phyloP scores from a whole-genome alignment of 2,888 invertebrate species.

The Notodonta ziczac region DNA sequence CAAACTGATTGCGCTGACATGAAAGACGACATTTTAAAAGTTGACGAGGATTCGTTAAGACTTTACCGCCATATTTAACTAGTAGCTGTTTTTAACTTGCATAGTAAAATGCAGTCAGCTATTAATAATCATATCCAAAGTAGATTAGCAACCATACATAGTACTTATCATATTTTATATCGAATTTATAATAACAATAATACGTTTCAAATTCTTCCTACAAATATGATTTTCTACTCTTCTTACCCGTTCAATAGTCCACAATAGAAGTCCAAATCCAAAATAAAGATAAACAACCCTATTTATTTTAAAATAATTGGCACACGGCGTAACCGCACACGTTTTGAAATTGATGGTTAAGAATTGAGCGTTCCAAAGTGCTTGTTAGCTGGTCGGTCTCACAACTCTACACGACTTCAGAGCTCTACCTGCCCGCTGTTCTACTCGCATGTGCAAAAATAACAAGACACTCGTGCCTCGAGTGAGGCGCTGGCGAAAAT shows the following conservation, averaged over 20 bases:
- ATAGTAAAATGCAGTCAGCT: neutral
- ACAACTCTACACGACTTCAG: slow-evolving; percentile 31
- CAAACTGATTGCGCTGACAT: neutral
- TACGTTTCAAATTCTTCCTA: no score
- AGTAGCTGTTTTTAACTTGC: neutral
- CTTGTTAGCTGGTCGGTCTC: slow-evolving; percentile 37
- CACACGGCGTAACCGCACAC: neutral
- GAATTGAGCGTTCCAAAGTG: slow-evolving; percentile 27
- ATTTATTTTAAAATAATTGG: neutral
- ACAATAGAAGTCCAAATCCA: neutral
- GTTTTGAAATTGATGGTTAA: slow-evolving; percentile 38
- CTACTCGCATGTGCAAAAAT: slow-evolving; percentile 29
- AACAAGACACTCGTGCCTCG: slow-evolving; percentile 37
- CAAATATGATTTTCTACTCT: no score
- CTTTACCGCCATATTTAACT: neutral
- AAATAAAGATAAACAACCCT: neutral
- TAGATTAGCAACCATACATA: no score
- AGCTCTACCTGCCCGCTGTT: slow-evolving; percentile 16
- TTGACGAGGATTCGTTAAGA: neutral
- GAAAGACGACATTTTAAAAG: neutral
- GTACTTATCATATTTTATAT: no score
- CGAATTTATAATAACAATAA: no score
- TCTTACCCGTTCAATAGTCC: no score
- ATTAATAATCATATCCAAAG: neutral
- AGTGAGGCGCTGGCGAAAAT: slow-evolving; percentile 15